Evolutionary conservation across 2,113 vertebrate species (phyloP).

Genomic region (Elephantulus edwardii): DNA sequence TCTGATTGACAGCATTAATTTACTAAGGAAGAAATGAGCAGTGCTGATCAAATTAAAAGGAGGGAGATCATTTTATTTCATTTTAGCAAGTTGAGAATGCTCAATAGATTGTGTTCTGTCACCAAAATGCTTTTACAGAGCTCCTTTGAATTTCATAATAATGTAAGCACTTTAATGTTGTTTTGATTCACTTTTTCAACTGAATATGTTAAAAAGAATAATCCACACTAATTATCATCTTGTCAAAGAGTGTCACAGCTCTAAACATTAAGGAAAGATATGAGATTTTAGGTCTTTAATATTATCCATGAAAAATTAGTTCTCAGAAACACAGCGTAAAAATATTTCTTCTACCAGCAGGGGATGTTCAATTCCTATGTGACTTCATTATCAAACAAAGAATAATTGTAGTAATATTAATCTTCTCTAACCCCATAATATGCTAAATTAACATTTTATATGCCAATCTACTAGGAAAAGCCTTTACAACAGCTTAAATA

Average conservation of each 20-base stretch:
- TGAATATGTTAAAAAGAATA: conserved; percentile 53
- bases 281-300: background rate
- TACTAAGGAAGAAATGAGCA: conserved; percentile 27
- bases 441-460: conserved; percentile 54
- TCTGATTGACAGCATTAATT: conserved; percentile 40
- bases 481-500: conserved; percentile 61
- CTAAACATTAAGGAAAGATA: conserved; percentile 63
- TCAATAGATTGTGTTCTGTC: conserved; percentile 36
- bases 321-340: conserved; percentile 8
- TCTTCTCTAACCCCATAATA: conserved; percentile 54
- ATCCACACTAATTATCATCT: conserved; percentile 46
- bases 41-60: conserved; percentile 37
- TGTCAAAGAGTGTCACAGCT: background rate
- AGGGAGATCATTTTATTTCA: conserved; percentile 33
- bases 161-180: conserved; percentile 25
- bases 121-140: conserved; percentile 20
- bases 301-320: conserved; percentile 35
- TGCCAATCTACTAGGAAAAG: conserved; percentile 47
- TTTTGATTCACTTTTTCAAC: conserved; percentile 52
- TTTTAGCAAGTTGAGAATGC: conserved; percentile 33
- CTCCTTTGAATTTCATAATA: background rate
- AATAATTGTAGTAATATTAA: conserved; percentile 55
- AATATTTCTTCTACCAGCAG: background rate
- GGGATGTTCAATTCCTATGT: background rate
- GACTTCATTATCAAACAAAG: conserved; percentile 36